Evolutionary conservation across 2,113 vertebrate species (phyloP).

Genomic region (Dolichotis patagonum): DNA sequence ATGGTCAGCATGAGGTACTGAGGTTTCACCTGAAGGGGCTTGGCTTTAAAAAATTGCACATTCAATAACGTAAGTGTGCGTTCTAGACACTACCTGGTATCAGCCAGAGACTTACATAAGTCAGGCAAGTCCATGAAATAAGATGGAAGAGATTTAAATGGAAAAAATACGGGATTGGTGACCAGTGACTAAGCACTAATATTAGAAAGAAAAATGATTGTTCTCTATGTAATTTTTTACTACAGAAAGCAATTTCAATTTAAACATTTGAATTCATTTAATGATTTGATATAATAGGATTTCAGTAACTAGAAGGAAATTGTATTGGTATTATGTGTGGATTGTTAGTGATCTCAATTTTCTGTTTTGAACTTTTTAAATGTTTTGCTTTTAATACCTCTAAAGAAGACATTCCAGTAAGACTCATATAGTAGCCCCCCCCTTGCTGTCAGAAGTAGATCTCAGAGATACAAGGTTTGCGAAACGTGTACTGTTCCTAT

Average conservation of each 20-base stretch:
- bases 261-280: neutral
- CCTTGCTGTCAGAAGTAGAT: neutral
- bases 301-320: neutral
- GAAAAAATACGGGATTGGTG: neutral
- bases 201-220: neutral
- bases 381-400: neutral
- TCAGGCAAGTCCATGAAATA: neutral
- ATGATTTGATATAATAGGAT: neutral
- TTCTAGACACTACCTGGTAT: neutral
- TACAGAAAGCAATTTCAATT: neutral
- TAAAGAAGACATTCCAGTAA: neutral
- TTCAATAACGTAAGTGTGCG: neutral
- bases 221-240: neutral
- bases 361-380: neutral
- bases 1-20: accelerated
- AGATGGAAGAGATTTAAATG: neutral
- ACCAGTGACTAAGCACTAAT: neutral
- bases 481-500: neutral
- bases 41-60: neutral
- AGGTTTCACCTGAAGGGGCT: too few species aligned
- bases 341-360: slow-evolving; percentile 27
- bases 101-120: neutral
- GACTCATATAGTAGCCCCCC: neutral
- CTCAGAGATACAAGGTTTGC: neutral
- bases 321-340: neutral